Evolutionary conservation across 2,797 vertebrate genomes (phyloP), one percentile per base, ranked within the genome.

Genomic region (Melanotaenia boesemani): DNA sequence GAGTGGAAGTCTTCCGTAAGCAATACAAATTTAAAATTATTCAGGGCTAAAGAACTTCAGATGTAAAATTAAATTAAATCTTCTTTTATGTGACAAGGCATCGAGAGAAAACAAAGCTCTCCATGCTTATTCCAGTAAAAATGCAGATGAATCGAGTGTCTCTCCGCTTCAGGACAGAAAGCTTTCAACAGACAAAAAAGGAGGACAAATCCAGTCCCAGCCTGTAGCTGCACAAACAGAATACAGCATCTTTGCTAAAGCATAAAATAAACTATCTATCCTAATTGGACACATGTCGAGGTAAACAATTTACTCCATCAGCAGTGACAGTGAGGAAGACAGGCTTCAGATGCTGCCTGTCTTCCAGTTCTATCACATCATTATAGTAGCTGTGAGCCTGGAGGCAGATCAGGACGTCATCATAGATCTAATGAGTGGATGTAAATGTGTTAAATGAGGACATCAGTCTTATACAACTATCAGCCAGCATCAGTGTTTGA

Each of bases 401-500:
- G 26, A 81, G 83, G 73, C 74, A 74, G 54, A 72, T 70, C 60
- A 63, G 61, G 30, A 76, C 76, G 81, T 66, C 12, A 70, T 72
- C 16, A 75, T 37, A 58, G 64, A 84, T 74, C 72, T 22, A 73
- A 72, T 55, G 57, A 56, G 54, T 18, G 26, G 26, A 28, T 46
- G 54, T 41, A 30, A 58, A 74, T 32, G 72, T 15, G 72, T 48
- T 70, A 67, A 78, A 83, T n/a, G 30, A 10, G 64, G 48, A 56
- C 22, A 72, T 56, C 18, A 10, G 54, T 75, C 62, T 63, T 55
- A 54, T 26, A 32, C 39, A 28, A 63, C 63, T 22, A 65, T n/a
- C 32, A 61, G 34, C 36, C 72, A 83, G 69, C 30, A 67, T 44
- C 18, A 8, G 41, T 28, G 28, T 63, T 4, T 57, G n/a, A 41